Evolutionary conservation across 2,113 vertebrate genomes (phyloP).

Genomic region (Carlito syrichta): DNA sequence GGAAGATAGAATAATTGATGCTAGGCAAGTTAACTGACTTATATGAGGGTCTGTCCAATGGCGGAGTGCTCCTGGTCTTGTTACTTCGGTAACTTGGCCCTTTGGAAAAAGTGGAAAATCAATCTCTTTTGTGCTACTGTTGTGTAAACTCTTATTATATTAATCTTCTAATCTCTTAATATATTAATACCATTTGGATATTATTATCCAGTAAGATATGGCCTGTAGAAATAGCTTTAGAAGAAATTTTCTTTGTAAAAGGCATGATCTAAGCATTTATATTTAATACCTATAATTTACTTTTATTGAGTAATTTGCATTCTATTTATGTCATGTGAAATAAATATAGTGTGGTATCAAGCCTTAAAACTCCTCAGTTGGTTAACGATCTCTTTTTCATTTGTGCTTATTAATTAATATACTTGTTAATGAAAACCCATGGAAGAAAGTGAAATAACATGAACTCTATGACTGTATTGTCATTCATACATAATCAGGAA

Average conservation of each 20-base stretch:
- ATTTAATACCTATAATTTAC: not conserved
- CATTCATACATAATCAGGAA: not conserved
- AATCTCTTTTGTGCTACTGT: not conserved
- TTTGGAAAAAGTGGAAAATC: not conserved
- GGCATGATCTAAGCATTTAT: not conserved
- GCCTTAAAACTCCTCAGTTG: not conserved
- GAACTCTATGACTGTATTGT: not conserved
- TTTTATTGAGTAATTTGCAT: not conserved
- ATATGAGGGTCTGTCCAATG: not conserved
- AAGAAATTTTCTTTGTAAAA: constrained; percentile 3
- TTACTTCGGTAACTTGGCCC: not conserved
- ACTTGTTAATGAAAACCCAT: constrained; percentile 8
- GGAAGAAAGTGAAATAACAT: not conserved
- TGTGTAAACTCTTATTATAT: not conserved
- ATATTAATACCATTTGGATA: not conserved
- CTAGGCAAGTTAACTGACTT: not conserved
- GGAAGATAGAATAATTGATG: not conserved
- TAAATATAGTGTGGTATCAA: not conserved
- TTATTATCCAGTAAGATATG: not conserved
- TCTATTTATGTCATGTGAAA: not conserved
- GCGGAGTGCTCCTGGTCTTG: not conserved
- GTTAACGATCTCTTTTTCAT: not conserved
- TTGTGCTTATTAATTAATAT: not conserved
- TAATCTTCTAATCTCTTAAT: not conserved
- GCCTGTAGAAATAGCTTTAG: not conserved